phyloP scores from a whole-genome alignment of 2,797 vertebrate genomes.

The Acestrorhynchus altus region DNA sequence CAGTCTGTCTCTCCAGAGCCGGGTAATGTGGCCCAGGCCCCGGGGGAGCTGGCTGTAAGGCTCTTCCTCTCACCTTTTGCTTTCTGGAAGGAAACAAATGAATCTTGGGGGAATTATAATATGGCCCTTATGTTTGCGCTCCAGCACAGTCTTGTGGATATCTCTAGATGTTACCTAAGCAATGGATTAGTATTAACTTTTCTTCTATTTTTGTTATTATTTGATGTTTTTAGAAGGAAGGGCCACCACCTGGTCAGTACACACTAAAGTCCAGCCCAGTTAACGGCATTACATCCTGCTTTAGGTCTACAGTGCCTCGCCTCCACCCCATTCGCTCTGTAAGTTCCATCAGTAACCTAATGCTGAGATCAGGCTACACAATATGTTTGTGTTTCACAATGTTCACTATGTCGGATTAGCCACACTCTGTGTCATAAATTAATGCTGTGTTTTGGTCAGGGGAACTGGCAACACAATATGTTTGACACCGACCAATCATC shows the following conservation, averaged over 20 bases:
- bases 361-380: too few relatives aligned
- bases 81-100: conserved; percentile 21
- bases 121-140: conserved; percentile 17
- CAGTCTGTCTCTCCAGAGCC: conserved; percentile 47
- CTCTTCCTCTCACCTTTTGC: conserved; percentile 39
- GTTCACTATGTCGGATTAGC: too few relatives aligned
- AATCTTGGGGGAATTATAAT: conserved; percentile 14
- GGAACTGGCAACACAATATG: too few relatives aligned
- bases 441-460: too few relatives aligned
- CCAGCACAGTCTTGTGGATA: background rate
- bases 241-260: conserved; percentile 82
- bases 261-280: conserved; percentile 61
- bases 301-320: conserved; percentile 80
- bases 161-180: background rate
- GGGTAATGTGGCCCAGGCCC: conserved; percentile 45
- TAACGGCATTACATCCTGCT: conserved; percentile 79
- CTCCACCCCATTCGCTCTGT: conserved; percentile 73
- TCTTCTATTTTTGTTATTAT: background rate
- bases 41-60: background rate
- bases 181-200: background rate
- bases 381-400: too few relatives aligned
- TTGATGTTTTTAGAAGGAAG: conserved; percentile 73
- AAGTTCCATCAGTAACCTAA: conserved; percentile 62
- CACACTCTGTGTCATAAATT: too few relatives aligned
- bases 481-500: too few relatives aligned